Evolutionary conservation across 92 coral and sea anemone species (phyloP), one percentile per base, ranked within the genome.

Genomic region (Heliopora coerulea): DNA sequence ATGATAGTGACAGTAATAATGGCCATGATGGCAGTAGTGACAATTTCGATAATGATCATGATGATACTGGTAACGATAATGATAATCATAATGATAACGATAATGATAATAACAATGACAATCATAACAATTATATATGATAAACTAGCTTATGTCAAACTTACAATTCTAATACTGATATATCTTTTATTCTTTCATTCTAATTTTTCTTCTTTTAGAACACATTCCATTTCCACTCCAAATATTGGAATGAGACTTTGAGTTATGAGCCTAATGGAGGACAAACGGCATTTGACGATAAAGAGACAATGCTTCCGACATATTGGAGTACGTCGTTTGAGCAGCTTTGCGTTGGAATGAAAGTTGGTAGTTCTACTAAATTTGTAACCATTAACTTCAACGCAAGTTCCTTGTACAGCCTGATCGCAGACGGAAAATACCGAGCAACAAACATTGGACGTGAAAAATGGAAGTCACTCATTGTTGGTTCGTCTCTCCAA

Each of bases 221-320:
- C 1, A 63, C 70, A 3, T 63, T 63, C 46, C 1, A 63, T 28
- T 63, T 18, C 29, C 0, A 34, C 5, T 63, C 70, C 0, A 24
- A 29, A 14, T 48, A 12, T 13, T 63, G 70, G 70, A 12, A 1
- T 6, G 27, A 63, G 26, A 63, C 23, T 0, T 1, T 0, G 7
- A 63, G 49, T 37, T 35, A 63, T 23, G 37, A 63, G 17, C 46
- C 46, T 3, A 7, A 2, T 17, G 70, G 49, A 11, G 70, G 70
- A 12, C 50, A 1, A 0, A 63, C 70, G 0, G 49, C 29, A 17
- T 63, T 63, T 18, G 70, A 63, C 24, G 14, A 63, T 21, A 7
- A 63, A 6, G 50, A 63, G 37, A 63, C 70, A 26, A 34, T n/a
- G 28, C 70, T 63, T 3, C 49, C 70, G 17, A 63, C 70, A n/a